These are phyloP conservation scores for Ectemnius continuus DNA, from an alignment of 2,888 invertebrate species.

Conservation along the genomic window DNA sequence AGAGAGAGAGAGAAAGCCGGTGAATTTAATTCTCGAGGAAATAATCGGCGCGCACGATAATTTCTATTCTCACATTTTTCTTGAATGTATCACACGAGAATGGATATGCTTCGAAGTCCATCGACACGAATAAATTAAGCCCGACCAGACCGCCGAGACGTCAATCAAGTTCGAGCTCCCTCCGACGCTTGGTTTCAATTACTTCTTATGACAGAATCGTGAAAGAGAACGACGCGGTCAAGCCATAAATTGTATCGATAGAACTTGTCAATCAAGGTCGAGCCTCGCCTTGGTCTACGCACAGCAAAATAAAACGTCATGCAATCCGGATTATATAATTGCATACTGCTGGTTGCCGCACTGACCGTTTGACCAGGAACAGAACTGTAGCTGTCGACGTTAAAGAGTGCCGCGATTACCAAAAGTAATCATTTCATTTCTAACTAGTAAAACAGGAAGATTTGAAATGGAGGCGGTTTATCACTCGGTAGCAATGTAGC, in stretches of 20 bases:
- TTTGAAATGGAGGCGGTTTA: too few relatives aligned
- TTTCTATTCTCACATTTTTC: too few relatives aligned
- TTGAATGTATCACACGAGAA: too few relatives aligned
- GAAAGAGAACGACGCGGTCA: constrained; percentile 24
- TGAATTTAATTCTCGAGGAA: too few relatives aligned
- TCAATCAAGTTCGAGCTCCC: not conserved
- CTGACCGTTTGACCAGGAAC: constrained; percentile 4
- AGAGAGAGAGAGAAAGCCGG: too few relatives aligned
- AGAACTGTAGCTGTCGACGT: constrained; percentile 19
- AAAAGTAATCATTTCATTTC: not conserved
- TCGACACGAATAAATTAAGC: constrained; percentile 26
- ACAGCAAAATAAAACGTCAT: constrained; percentile 42
- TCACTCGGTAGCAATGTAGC: not conserved
- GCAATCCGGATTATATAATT: constrained; percentile 40
- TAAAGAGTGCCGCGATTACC: constrained; percentile 2
- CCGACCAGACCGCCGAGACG: not conserved
- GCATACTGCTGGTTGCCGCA: constrained; percentile 29
- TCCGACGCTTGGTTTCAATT: constrained; percentile 3
- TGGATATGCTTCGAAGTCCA: constrained; percentile 10
- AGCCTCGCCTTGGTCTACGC: constrained; percentile 59
- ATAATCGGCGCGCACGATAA: too few relatives aligned
- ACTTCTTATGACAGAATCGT: constrained; percentile 16
- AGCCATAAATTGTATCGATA: constrained; percentile 47
- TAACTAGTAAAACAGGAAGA: too few relatives aligned
- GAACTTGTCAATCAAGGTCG: constrained; percentile 55